phyloP scores from a whole-genome alignment of 2,797 vertebrate genomes.

The Eupleurogrammus muticus region DNA sequence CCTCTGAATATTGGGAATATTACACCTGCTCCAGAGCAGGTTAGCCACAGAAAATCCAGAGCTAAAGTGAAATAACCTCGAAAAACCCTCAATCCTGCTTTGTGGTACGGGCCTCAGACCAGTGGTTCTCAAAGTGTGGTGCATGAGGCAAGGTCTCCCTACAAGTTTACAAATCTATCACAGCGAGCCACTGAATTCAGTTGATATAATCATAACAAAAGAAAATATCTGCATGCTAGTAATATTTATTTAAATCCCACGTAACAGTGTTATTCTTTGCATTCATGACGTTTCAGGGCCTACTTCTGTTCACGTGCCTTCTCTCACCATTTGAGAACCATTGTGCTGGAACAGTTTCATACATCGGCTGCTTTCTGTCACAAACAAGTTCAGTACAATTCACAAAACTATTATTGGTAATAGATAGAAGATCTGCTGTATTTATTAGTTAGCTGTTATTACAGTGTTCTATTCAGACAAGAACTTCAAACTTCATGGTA shows the following conservation, averaged over 20 bases:
- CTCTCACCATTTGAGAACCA: conserved; percentile 27
- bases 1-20: no score
- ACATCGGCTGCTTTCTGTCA: conserved; percentile 10
- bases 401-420: not conserved
- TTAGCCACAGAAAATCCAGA: no score
- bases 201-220: not conserved
- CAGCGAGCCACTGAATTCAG: not conserved
- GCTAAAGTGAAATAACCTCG: no score
- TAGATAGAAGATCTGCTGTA: not conserved
- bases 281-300: not conserved
- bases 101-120: not conserved
- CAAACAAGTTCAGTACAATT: conserved; percentile 8
- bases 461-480: not conserved
- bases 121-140: conserved; percentile 30
- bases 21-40: no score
- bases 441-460: not conserved
- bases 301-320: conserved; percentile 13
- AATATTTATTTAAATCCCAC: not conserved
- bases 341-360: conserved; percentile 7
- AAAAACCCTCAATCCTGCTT: no score
- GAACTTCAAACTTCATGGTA: not conserved
- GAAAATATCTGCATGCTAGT: not conserved
- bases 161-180: conserved; percentile 5
- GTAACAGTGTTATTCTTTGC: conserved; percentile 5
- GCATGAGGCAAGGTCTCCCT: conserved; percentile 6